Conservation (phyloP, 1,140 invertebrate genomes). For the Trichonephila clavata region DNA sequence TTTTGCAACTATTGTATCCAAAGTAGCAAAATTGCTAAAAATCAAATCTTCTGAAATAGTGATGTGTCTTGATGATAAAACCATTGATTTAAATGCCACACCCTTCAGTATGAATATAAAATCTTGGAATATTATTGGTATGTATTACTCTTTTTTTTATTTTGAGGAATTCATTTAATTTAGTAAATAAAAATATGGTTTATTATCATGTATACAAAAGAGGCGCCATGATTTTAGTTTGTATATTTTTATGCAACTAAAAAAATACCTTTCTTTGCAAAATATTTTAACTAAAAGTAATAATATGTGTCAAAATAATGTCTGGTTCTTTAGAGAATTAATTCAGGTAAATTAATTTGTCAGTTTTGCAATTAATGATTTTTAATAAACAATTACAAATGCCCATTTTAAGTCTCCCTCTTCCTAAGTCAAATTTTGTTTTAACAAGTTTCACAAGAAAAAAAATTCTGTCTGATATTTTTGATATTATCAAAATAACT, state of each 20-base stretch:
- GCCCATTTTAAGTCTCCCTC: no score
- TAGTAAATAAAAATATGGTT: neutral
- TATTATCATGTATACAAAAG: neutral
- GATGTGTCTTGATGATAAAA: constrained; percentile 22
- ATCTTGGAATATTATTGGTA: constrained; percentile 42
- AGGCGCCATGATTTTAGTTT: neutral
- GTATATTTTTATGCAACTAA: neutral
- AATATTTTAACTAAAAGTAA: neutral
- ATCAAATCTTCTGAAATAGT: constrained; percentile 14
- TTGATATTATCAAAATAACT: no score
- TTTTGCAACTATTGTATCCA: neutral
- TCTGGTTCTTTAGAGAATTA: neutral
- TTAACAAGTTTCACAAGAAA: no score
- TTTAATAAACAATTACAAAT: no score
- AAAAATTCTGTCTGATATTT: no score
- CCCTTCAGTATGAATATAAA: constrained; percentile 33
- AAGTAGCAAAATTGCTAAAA: neutral
- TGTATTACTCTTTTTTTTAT: neutral
- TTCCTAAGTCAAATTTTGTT: no score
- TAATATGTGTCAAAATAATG: neutral
- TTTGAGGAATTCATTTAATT: neutral
- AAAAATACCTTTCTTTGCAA: neutral
- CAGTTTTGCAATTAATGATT: no score
- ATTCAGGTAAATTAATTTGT: neutral
- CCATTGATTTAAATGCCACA: constrained; percentile 9